phyloP scores from a whole-genome alignment of 2,888 invertebrate genomes.

The Chorisops tibialis region DNA sequence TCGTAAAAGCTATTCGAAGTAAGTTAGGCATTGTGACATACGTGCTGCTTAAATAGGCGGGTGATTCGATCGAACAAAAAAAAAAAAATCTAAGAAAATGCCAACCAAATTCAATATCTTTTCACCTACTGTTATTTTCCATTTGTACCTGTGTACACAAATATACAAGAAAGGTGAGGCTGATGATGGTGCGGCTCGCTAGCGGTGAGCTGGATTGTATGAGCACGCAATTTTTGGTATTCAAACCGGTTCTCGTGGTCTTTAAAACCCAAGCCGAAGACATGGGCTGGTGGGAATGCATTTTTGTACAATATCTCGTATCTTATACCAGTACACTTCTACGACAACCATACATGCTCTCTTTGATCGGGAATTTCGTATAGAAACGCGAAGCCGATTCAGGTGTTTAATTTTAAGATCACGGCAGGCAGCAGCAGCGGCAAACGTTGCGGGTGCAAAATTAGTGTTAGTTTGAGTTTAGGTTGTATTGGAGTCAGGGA shows the following conservation, averaged over 20 bases:
- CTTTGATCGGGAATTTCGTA: background rate
- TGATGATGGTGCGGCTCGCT: background rate
- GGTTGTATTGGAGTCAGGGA: no score
- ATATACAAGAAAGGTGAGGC: no score
- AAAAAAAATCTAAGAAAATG: background rate
- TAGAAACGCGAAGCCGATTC: background rate
- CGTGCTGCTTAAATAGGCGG: constrained; percentile 12
- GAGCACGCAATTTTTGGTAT: constrained; percentile 21
- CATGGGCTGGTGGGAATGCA: no score
- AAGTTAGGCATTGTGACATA: no score
- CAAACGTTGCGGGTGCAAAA: no score
- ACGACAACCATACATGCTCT: no score
- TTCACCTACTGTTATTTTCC: constrained; percentile 25
- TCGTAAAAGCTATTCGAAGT: constrained; percentile 8
- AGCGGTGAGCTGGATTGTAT: background rate
- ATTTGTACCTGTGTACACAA: background rate
- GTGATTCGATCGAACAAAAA: background rate
- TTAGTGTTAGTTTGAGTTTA: no score
- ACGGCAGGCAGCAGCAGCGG: no score
- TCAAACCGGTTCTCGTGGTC: constrained; percentile 29
- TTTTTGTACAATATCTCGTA: constrained; percentile 4
- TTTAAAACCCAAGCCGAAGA: no score
- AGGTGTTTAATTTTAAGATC: no score
- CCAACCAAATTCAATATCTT: constrained; percentile 11
- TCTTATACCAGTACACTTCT: no score